These are phyloP conservation scores for Pollenia angustigena DNA, from an alignment of 2,888 invertebrate genomes.

Conservation along the genomic window DNA sequence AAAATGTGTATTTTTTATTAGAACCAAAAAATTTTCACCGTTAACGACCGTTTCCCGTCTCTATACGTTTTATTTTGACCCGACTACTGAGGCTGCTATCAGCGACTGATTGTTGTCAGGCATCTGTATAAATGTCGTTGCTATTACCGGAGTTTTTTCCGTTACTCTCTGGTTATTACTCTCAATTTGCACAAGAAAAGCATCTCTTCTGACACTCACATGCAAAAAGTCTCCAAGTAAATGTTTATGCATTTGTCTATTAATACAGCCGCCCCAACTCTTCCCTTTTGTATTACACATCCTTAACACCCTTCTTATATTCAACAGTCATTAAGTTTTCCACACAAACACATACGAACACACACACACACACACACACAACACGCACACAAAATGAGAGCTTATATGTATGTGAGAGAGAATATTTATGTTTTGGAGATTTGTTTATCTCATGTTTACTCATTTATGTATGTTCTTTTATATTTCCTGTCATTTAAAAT, in stretches of 20 bases:
- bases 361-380: no score
- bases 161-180: conserved; percentile 29
- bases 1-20: conserved; percentile 44
- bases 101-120: conserved; percentile 74
- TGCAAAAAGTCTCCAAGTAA: conserved; percentile 60
- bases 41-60: conserved; percentile 69
- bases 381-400: neutral
- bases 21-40: conserved; percentile 51
- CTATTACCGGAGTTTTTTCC: conserved; percentile 58
- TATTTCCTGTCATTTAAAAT: conserved; percentile 45
- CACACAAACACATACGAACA: no score
- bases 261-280: neutral
- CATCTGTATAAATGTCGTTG: conserved; percentile 63
- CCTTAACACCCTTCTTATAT: conserved; percentile 35
- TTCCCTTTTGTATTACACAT: neutral
- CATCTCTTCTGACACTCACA: conserved; percentile 52
- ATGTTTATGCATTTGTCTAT: conserved; percentile 17
- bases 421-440: conserved; percentile 27
- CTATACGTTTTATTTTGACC: conserved; percentile 66
- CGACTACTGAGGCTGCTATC: conserved; percentile 74
- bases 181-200: conserved; percentile 30
- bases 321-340: conserved; percentile 67
- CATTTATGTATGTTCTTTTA: conserved; percentile 43
- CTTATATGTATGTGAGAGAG: conserved; percentile 5
- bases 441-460: conserved; percentile 34